Evolutionary conservation across 2,797 vertebrate genomes (phyloP), one percentile per base, ranked within the genome.

Genomic region (Orestias chungarensis): DNA sequence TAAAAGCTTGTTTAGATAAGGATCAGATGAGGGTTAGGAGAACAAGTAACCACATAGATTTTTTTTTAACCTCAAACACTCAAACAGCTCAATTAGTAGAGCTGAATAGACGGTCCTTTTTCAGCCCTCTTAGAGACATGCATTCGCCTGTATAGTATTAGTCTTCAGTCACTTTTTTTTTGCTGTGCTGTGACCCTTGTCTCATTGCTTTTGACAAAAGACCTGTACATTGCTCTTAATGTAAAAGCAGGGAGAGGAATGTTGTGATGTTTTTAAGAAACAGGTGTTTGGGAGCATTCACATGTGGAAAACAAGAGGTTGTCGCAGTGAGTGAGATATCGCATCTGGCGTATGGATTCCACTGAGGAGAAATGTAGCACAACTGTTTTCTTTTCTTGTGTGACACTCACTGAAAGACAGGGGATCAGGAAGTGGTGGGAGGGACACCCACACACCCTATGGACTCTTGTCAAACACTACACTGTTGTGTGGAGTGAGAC

Each of bases 311-410:
- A 91, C 76, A 79, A 79, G 80, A 87, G 81, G 62, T 78, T 62
- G 29, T 68, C 59, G 66, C 72, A 74, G 23, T 83, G 89, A 94
- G 86, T 85, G 85, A 90, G 80, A 73, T 44, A 73, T 87, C 80
- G 85, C 92, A 92, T 92, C 88, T 92, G 92, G 89, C 61, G 54
- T 50, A 6, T 75, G 67, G 76, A 79, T 80, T 84, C 68, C 76
- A 75, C 62, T 27, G 71, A 82, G 78, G 76, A 79, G 71, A 80
- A 83, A 76, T 72, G 52, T 64, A 79, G 71, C 54, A 55, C 18
- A 6, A 71, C 65, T 44, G 50, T 67, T 66, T n/a, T 75, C 54
- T 59, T 73, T 76, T 83, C 70, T 86, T 75, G 74, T 79, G 67
- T 81, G 54, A 44, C 23, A 29, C 57, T 75, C 29, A 76, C 18